phyloP scores from a whole-genome alignment of 2,797 vertebrate genomes.

The Gadopsis marmoratus region DNA sequence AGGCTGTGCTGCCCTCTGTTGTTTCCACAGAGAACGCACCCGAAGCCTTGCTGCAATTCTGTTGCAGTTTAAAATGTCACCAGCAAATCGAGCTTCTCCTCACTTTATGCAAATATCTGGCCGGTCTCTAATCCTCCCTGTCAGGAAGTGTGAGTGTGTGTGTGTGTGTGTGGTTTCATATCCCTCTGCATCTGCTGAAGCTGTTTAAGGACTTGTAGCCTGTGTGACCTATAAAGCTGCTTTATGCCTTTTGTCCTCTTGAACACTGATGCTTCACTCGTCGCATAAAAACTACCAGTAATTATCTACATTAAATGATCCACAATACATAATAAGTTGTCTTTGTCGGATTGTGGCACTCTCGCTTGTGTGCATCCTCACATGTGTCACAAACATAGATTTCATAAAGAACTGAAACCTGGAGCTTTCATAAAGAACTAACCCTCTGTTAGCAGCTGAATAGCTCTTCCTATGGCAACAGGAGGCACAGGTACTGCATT shows the following conservation, averaged over 20 bases:
- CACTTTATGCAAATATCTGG: conserved; percentile 12
- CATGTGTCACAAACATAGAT: conserved; percentile 24
- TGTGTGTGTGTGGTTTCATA: conserved; percentile 65
- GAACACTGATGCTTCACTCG: neutral
- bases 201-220: neutral
- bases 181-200: conserved; percentile 49
- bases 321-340: accelerated
- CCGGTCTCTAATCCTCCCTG: conserved; percentile 13
- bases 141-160: conserved; percentile 54
- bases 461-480: conserved; percentile 71
- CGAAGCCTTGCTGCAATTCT: neutral
- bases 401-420: conserved; percentile 73
- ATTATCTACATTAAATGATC: neutral
- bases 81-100: conserved; percentile 24
- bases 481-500: conserved; percentile 69
- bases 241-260: neutral
- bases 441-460: conserved; percentile 41
- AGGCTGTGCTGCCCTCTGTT: conserved; percentile 77
- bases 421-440: conserved; percentile 75
- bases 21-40: conserved; percentile 38
- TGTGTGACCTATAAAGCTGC: neutral
- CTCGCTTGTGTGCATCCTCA: neutral
- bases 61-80: conserved; percentile 37
- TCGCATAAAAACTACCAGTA: neutral
- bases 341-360: neutral